phyloP scores from a whole-genome alignment of 2,888 invertebrate genomes.

The Palloptera scutellata region DNA sequence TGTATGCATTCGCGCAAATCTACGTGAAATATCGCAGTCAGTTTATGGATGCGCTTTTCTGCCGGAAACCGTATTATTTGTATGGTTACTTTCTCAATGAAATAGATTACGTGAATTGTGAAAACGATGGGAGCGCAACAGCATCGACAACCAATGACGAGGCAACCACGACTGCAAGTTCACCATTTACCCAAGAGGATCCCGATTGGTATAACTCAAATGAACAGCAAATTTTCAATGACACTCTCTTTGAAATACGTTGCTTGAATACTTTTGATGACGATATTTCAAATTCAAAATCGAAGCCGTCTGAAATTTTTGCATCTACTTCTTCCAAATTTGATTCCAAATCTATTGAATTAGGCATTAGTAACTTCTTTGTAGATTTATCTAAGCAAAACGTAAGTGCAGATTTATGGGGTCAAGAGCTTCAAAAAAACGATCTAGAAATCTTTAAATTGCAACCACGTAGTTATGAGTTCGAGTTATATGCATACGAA shows the following conservation, averaged over 20 bases:
- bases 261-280: slow-evolving; percentile 17
- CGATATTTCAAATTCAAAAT: not conserved
- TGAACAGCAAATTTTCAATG: not conserved
- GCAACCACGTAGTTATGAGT: slow-evolving; percentile 49
- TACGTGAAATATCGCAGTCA: slow-evolving; percentile 39
- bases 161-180: slow-evolving; percentile 11
- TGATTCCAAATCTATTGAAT: too few species aligned
- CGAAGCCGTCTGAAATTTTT: too few species aligned
- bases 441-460: slow-evolving; percentile 38
- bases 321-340: too few species aligned
- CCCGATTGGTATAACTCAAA: not conserved
- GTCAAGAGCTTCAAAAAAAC: not conserved
- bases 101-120: slow-evolving; percentile 28
- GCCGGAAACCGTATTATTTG: slow-evolving; percentile 45
- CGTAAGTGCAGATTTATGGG: not conserved
- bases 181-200: not conserved
- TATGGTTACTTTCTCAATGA: slow-evolving; percentile 46
- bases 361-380: too few species aligned
- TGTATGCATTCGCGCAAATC: slow-evolving; percentile 41
- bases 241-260: slow-evolving; percentile 27
- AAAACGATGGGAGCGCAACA: slow-evolving; percentile 31
- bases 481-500: slow-evolving; percentile 43
- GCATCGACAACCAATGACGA: not conserved
- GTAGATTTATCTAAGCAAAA: not conserved
- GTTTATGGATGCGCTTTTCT: slow-evolving; percentile 51